A percentile compares a stretch with the other conserved stretches of the same genome.
These are phyloP conservation scores for Brachyhypopomus gauderio DNA, from an alignment of 2,113 vertebrate species.

Conservation along the genomic window DNA sequence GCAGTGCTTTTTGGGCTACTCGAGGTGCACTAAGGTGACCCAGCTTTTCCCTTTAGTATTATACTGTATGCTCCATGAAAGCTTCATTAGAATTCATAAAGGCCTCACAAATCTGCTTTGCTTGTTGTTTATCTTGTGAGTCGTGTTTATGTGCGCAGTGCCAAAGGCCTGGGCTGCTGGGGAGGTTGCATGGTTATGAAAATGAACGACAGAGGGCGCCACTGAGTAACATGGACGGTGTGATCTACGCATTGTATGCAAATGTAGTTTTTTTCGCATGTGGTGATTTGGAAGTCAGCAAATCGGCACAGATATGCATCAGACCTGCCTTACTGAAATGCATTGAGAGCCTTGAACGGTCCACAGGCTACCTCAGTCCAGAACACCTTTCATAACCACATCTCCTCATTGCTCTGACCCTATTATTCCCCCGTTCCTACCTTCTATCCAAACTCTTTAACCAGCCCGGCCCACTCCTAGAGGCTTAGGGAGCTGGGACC, in stretches of 20 bases:
- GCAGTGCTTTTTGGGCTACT: conserved; percentile 83
- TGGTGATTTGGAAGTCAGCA: not conserved
- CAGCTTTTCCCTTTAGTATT: conserved; percentile 81
- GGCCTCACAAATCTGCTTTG: conserved; percentile 84
- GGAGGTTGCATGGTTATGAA: conserved; percentile 47
- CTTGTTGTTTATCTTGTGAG: conserved; percentile 89
- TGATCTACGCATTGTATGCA: not conserved
- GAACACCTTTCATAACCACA: conserved; percentile 71
- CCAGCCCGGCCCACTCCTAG: conserved; percentile 49
- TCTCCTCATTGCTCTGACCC: conserved; percentile 70
- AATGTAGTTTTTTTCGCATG: not conserved
- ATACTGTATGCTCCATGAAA: conserved; percentile 43
- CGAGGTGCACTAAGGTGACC: conserved; percentile 85
- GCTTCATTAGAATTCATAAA: conserved; percentile 86
- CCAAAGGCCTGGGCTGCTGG: conserved; percentile 78
- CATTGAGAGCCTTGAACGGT: conserved; percentile 49
- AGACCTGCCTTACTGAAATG: conserved; percentile 23
- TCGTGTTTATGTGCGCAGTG: conserved; percentile 90
- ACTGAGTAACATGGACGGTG: conserved; percentile 9
- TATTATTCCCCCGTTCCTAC: conserved; percentile 42
- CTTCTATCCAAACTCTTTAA: conserved; percentile 52
- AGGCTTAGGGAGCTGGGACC: conserved; percentile 76
- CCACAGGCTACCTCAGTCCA: conserved; percentile 67
- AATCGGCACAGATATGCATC: conserved; percentile 1
- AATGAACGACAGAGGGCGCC: not conserved